Base-by-base conservation (phyloP, 37 sponge, comb jelly and placozoan genomes). In the Cliona cf. orientalis region DNA sequence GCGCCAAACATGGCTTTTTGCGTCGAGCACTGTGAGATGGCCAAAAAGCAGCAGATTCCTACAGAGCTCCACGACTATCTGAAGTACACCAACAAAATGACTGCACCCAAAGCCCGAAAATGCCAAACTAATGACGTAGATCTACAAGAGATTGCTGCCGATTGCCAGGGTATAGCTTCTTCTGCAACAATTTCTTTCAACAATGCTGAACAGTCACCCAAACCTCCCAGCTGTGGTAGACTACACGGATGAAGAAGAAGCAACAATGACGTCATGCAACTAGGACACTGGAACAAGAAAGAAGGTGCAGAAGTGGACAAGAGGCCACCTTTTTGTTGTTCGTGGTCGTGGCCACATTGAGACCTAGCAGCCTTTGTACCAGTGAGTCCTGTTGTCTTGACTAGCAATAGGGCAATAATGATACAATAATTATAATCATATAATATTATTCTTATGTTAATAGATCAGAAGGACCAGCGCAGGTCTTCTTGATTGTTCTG, bases 391-490 rank as follows among this genome's bases (percentile, higher is more conserved):
- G n/a, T n/a, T n/a, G n/a, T n/a, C n/a, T n/a, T n/a, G n/a, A n/a
- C n/a, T n/a, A n/a, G n/a, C n/a, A n/a, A n/a, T n/a, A n/a, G n/a
- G n/a, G n/a, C n/a, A n/a, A n/a, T n/a, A n/a, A n/a, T n/a, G n/a
- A n/a, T n/a, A n/a, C n/a, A n/a, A n/a, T n/a, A n/a, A n/a, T n/a
- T n/a, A n/a, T n/a, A n/a, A n/a, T n/a, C n/a, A n/a, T n/a, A n/a
- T n/a, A n/a, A n/a, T n/a, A n/a, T n/a, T n/a, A n/a, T n/a, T n/a
- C n/a, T n/a, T n/a, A n/a, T n/a, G n/a, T n/a, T n/a, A n/a, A n/a
- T n/a, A n/a, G 84, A 56, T 83, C 75, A 43, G 84, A 83, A 74
- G 72, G 73, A 3, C 84, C 84, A 19, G 56, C 75, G 19, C 76
- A 84, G 38, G 85, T 84, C 14, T 84, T 84, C 41, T 34, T 76